Evolutionary conservation across 2,888 invertebrate genomes (phyloP), one percentile per base, ranked within the genome.

Genomic region (Odiellus spinosus): DNA sequence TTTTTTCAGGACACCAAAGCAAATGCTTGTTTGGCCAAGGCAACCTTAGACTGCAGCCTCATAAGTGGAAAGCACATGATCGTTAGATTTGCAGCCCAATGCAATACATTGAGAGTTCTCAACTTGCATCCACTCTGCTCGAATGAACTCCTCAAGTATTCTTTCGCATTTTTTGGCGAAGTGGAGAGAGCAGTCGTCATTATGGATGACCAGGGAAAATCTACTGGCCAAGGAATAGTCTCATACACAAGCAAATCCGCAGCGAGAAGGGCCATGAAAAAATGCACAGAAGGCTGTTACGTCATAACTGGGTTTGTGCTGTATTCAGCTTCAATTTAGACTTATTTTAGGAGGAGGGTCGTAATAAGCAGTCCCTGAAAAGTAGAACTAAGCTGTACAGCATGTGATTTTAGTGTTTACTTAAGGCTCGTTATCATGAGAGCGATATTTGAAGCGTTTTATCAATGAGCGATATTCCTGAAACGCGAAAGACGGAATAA

Each of bases 171-270:
- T 15, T 91, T 90, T 63, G 90, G 90, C 3, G 85, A 86, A 54
- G 73, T 95, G 59, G 98, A 98, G 66, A 74, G 87, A 46, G 93
- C 93, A 2, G 78, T 85, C 53, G 90, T 98, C 0, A 77, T 82
- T 59, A 93, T 93, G 19, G 96, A 98, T 66, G 96, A 96, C 60
- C 78, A 93, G 61, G 96, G 96, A 46, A 87, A 88, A 64, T 80
- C 88, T n/a, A 78, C 83, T 19, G 91, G 93, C 4, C 95, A 96
- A 67, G 98, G 95, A 21, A 81, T 95, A 49, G 82, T 98, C 12
- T 96, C 98, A 63, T 98, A 82, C 67, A 79, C 82, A 0, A 76
- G 93, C 40, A 96, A 96, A 68, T 84, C 86, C n/a, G 83, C 83
- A 53, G 95, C 95, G 2, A 73, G 80, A 58, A 75, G 82, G 50